A percentile compares a stretch with the other conserved stretches of the same genome.
These are phyloP conservation scores for Herpetotheres cachinnans DNA, from an alignment of 2,113 vertebrate genomes.

Conservation along the genomic window DNA sequence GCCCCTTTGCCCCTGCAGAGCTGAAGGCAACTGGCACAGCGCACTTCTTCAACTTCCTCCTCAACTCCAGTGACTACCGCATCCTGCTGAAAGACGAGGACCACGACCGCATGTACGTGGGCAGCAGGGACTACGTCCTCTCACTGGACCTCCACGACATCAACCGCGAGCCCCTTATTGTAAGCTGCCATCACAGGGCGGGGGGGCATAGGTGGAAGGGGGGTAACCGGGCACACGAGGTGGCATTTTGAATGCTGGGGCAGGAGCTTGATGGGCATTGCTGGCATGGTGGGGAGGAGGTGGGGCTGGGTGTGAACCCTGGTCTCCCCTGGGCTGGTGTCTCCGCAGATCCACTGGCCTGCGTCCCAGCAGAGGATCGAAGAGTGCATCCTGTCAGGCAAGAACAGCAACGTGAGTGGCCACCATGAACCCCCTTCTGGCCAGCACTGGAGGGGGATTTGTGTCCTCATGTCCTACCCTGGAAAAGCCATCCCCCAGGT, in stretches of 20 bases:
- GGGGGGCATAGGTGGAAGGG: not conserved
- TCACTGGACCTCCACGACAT: conserved; percentile 97
- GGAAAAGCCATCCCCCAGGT: not conserved
- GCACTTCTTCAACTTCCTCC: conserved; percentile 95
- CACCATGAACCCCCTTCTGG: not conserved
- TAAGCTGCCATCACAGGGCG: conserved; percentile 58
- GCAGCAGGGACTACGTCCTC: conserved; percentile 97
- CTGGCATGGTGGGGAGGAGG: not conserved
- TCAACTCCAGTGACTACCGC: conserved; percentile 95
- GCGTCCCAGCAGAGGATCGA: conserved; percentile 90
- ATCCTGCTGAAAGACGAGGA: conserved; percentile 97
- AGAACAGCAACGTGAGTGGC: conserved; percentile 92
- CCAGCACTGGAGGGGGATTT: not conserved
- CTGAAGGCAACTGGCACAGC: conserved; percentile 91
- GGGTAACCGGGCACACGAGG: accelerated
- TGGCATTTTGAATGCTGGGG: accelerated
- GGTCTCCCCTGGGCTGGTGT: not conserved
- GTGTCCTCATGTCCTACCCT: not conserved
- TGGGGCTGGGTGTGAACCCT: not conserved
- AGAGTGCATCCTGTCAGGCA: conserved; percentile 95
- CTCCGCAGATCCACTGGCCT: conserved; percentile 93
- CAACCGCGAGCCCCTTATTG: conserved; percentile 97
- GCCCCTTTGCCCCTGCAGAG: conserved; percentile 68
- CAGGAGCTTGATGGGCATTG: accelerated
- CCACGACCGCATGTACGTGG: conserved; percentile 98